These are phyloP conservation scores for Leucophenga montana DNA, from an alignment of 2,888 invertebrate species.

Conservation along the genomic window DNA sequence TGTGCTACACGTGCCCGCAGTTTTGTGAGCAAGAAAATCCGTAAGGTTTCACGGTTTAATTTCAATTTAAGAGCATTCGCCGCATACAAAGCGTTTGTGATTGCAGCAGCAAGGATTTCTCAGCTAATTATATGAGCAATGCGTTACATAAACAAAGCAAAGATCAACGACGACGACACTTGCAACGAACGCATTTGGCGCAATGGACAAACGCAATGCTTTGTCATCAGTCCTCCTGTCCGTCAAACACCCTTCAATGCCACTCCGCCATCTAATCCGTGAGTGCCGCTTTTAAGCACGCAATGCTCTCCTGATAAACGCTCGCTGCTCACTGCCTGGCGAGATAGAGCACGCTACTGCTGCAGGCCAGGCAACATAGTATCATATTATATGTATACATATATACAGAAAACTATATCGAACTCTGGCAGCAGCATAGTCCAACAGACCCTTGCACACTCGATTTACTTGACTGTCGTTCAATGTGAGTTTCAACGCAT, in stretches of 20 bases:
- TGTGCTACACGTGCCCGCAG: constrained; percentile 59
- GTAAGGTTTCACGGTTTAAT: constrained; percentile 69
- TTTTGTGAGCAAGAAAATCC: constrained; percentile 42
- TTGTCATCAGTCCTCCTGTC: constrained; percentile 36
- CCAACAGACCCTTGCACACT: too few relatives aligned
- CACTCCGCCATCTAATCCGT: constrained; percentile 59
- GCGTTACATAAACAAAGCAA: constrained; percentile 62
- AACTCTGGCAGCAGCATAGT: constrained; percentile 33
- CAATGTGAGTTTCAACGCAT: constrained; percentile 16
- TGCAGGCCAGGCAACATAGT: constrained; percentile 35
- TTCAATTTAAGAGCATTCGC: constrained; percentile 62
- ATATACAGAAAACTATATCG: constrained; percentile 28
- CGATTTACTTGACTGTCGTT: constrained; percentile 51
- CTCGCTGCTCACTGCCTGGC: constrained; percentile 12
- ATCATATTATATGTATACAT: constrained; percentile 19
- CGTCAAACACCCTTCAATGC: constrained; percentile 32
- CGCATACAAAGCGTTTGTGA: neutral
- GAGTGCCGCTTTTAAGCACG: constrained; percentile 64
- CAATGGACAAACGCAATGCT: constrained; percentile 54
- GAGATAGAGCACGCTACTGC: constrained; percentile 4
- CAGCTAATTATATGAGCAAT: constrained; percentile 65
- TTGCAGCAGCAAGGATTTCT: constrained; percentile 39
- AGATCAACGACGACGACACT: constrained; percentile 47
- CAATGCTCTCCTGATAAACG: constrained; percentile 36
- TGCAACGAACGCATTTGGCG: constrained; percentile 32